These are phyloP conservation scores for Mormyrus lacerda DNA, from an alignment of 2,113 vertebrate genomes.

Conservation along the genomic window DNA sequence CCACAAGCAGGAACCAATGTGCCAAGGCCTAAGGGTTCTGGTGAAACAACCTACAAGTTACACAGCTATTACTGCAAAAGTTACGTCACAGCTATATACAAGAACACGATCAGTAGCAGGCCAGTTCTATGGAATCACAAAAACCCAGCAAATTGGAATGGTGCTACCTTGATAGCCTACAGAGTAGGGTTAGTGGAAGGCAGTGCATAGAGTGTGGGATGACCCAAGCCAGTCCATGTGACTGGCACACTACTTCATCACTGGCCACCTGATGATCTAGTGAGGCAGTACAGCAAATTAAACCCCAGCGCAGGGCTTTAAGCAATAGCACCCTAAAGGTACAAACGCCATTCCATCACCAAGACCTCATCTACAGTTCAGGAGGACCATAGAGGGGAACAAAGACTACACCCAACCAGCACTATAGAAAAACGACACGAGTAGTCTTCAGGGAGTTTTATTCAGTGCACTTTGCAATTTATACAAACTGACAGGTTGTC, in stretches of 20 bases:
- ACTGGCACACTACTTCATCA: background rate
- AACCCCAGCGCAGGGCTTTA: background rate
- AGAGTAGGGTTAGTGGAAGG: background rate
- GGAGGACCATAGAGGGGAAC: background rate
- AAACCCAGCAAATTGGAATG: too few species aligned
- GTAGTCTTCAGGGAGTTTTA: constrained; percentile 5
- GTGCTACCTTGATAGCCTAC: too few species aligned
- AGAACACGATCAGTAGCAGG: background rate
- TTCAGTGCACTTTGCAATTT: constrained; percentile 12
- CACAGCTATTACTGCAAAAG: background rate
- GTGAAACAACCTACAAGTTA: background rate
- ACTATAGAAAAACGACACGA: background rate
- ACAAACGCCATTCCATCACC: background rate
- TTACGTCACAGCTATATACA: background rate
- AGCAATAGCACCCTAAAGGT: background rate
- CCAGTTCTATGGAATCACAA: background rate
- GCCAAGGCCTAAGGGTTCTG: background rate
- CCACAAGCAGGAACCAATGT: background rate
- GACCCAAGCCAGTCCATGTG: background rate
- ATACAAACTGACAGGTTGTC: background rate
- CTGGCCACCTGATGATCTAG: background rate
- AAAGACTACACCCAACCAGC: too few species aligned
- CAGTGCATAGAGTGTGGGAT: background rate
- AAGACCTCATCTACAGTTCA: background rate
- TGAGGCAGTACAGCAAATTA: background rate